Conservation (phyloP, 2,888 invertebrate species). For the Acrobeloides nanus region DNA sequence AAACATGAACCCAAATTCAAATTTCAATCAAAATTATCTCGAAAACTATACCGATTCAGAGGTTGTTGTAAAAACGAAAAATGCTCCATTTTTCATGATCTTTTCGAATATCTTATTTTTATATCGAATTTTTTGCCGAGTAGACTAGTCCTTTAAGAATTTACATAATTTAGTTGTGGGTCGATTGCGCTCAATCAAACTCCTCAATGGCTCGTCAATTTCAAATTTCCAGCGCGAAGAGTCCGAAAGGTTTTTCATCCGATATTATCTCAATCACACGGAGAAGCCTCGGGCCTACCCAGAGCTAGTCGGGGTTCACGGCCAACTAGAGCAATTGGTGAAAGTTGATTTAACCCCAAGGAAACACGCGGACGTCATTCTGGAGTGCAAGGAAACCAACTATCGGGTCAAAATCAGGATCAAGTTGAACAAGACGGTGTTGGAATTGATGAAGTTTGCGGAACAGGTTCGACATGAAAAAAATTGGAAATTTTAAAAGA, state of each 20-base stretch:
- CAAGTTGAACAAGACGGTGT: slow-evolving; percentile 45
- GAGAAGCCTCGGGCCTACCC: slow-evolving; percentile 50
- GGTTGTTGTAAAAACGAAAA: no score
- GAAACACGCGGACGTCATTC: slow-evolving; percentile 18
- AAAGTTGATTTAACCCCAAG: slow-evolving; percentile 48
- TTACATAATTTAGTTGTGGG: slow-evolving; percentile 52
- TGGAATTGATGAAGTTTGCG: slow-evolving; percentile 50
- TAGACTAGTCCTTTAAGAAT: no score
- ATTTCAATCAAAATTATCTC: no score
- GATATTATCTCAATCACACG: slow-evolving; percentile 44
- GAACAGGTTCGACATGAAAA: no score
- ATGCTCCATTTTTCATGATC: no score
- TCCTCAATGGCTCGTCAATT: slow-evolving; percentile 54
- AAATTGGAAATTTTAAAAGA: no score
- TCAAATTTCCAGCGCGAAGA: slow-evolving; percentile 50
- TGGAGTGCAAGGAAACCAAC: slow-evolving; percentile 23
- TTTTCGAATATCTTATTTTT: no score
- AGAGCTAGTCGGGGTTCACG: slow-evolving; percentile 51
- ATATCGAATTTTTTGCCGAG: no score
- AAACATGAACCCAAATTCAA: no score
- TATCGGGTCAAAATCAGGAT: slow-evolving; percentile 6
- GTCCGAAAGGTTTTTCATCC: slow-evolving; percentile 55
- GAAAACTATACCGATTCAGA: no score
- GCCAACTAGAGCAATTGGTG: slow-evolving; percentile 52
- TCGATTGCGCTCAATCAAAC: slow-evolving; percentile 48